Conservation (phyloP, 2,888 invertebrate genomes). For the Argyresthia goedartella region DNA sequence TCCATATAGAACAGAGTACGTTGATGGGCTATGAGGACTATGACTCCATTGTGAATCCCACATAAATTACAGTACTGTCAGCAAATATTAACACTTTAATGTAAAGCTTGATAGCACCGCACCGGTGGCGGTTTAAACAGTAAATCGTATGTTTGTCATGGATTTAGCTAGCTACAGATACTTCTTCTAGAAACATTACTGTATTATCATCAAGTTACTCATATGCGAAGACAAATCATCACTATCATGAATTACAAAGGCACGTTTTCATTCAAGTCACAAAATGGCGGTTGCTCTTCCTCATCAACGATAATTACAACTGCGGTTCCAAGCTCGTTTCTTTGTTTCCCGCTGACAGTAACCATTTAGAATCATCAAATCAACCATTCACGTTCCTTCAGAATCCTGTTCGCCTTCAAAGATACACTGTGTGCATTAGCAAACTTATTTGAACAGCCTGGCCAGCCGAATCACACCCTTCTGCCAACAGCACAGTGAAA, state of each 20-base stretch:
- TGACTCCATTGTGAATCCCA: neutral
- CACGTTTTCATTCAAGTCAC: neutral
- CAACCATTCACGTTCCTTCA: conserved; percentile 46
- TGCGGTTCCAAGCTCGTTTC: neutral
- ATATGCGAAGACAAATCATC: neutral
- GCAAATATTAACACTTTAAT: neutral
- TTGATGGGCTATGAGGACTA: neutral
- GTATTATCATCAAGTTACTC: neutral
- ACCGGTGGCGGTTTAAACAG: neutral
- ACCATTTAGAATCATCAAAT: conserved; percentile 30
- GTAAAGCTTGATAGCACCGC: neutral
- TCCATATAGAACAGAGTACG: neutral
- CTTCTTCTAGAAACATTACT: neutral
- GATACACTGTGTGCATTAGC: conserved; percentile 29
- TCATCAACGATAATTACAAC: neutral
- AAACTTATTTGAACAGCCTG: conserved; percentile 11
- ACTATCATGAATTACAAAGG: neutral
- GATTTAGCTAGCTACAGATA: neutral
- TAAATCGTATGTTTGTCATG: neutral
- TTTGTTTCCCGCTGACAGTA: neutral
- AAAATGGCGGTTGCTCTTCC: neutral
- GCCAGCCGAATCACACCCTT: conserved; percentile 32
- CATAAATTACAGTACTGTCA: conserved; percentile 1
- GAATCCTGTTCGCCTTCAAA: conserved; percentile 61
- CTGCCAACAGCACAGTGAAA: conserved; percentile 27